phyloP scores from a whole-genome alignment of 2,888 invertebrate species.

The Diploptera punctata region DNA sequence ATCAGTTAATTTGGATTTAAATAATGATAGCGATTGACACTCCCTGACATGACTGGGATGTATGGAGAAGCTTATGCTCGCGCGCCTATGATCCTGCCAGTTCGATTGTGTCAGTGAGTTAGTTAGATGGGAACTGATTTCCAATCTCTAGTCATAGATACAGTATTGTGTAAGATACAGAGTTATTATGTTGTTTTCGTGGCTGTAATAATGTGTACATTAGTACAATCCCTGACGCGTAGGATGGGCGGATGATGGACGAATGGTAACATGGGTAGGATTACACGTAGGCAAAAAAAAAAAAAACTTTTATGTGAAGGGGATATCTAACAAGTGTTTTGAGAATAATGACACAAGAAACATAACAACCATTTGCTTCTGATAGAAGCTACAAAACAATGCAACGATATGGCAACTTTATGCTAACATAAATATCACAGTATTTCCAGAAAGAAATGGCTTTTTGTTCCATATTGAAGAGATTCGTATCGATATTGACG shows the following conservation, averaged over 20 bases:
- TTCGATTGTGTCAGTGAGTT: too few species aligned
- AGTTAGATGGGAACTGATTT: too few species aligned
- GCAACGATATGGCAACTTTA: not conserved
- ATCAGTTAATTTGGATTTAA: too few species aligned
- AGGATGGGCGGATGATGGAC: not conserved
- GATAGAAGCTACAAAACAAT: not conserved
- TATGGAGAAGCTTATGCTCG: too few species aligned
- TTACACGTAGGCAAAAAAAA: not conserved
- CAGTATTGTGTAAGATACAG: too few species aligned
- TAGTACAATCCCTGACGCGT: too few species aligned
- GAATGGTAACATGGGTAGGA: not conserved
- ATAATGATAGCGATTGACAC: too few species aligned
- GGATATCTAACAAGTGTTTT: not conserved
- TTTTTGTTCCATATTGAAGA: not conserved
- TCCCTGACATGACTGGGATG: too few species aligned
- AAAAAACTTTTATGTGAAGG: not conserved
- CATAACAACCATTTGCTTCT: not conserved
- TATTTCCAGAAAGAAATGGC: not conserved
- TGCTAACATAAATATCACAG: not conserved
- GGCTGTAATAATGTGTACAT: too few species aligned
- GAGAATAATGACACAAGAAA: not conserved
- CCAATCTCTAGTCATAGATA: too few species aligned
- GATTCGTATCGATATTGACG: not conserved
- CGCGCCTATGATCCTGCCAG: too few species aligned
- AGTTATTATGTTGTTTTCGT: too few species aligned